Conservation (phyloP, 2,888 invertebrate genomes). For the Mythimna impura region DNA sequence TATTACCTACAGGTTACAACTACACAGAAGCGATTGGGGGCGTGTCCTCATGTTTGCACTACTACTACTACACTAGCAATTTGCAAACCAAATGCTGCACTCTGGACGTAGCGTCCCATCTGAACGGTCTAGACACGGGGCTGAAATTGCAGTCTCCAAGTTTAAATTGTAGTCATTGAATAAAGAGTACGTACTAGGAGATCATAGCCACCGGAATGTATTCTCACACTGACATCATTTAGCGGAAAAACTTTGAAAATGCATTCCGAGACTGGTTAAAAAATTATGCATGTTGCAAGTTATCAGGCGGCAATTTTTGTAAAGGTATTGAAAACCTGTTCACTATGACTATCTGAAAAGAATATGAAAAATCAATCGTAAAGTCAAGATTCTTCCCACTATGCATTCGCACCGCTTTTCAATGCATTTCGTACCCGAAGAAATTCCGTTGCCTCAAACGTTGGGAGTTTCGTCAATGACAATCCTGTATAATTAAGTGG, state of each 20-base stretch:
- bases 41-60: slow-evolving; percentile 21
- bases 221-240: not conserved
- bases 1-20: not conserved
- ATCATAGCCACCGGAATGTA: slow-evolving; percentile 5
- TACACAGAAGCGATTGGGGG: slow-evolving; percentile 9
- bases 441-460: not conserved
- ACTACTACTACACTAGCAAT: slow-evolving; percentile 27
- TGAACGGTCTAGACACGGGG: not conserved
- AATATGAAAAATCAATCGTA: not conserved
- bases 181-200: slow-evolving; percentile 22
- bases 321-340: not conserved
- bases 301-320: not conserved
- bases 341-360: not conserved
- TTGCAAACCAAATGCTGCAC: slow-evolving; percentile 22
- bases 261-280: not conserved
- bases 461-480: not conserved
- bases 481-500: no score
- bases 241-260: not conserved
- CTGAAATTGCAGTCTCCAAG: slow-evolving; percentile 6
- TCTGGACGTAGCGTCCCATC: slow-evolving; percentile 1
- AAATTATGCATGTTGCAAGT: not conserved
- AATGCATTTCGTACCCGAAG: not conserved
- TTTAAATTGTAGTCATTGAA: slow-evolving; percentile 8
- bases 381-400: not conserved
- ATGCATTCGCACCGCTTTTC: not conserved